Percentiles rank a stretch among this genome's conserved stretches.
Evolutionary conservation across 2,888 invertebrate species (phyloP).

Genomic region (Candidula unifasciata): DNA sequence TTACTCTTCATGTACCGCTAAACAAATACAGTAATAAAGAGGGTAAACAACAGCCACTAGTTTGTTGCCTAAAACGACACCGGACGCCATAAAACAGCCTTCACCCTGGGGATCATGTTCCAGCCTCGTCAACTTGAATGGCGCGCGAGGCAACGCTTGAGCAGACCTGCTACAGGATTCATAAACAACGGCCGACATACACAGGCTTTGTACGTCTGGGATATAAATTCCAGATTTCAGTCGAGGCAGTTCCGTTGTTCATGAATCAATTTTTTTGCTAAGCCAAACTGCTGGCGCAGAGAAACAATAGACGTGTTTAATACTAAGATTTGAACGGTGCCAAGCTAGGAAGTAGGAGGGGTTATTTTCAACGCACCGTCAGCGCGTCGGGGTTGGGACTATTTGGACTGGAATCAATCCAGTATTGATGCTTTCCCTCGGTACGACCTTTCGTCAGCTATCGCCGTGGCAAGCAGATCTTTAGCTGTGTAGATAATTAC

Average conservation of each 20-base stretch:
- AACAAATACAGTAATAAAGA: neutral
- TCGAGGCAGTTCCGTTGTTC: conserved; percentile 1
- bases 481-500: neutral
- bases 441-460: neutral
- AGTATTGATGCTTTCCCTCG: neutral
- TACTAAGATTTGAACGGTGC: neutral
- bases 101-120: neutral
- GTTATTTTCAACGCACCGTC: neutral
- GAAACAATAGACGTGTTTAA: conserved; percentile 26
- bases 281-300: neutral
- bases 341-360: neutral
- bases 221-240: conserved; percentile 30
- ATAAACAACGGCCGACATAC: conserved; percentile 10
- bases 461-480: neutral
- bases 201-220: neutral
- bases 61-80: neutral
- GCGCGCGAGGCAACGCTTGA: neutral
- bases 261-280: conserved; percentile 24
- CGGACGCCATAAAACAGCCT: conserved; percentile 5
- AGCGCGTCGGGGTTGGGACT: conserved; percentile 13
- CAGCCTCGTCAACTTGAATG: conserved; percentile 17
- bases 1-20: neutral
- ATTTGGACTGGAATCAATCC: conserved; percentile 11
- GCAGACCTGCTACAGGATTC: neutral
- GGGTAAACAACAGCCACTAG: neutral